Conservation (phyloP, 2,113 vertebrate genomes). For the Saimiri boliviensis region DNA sequence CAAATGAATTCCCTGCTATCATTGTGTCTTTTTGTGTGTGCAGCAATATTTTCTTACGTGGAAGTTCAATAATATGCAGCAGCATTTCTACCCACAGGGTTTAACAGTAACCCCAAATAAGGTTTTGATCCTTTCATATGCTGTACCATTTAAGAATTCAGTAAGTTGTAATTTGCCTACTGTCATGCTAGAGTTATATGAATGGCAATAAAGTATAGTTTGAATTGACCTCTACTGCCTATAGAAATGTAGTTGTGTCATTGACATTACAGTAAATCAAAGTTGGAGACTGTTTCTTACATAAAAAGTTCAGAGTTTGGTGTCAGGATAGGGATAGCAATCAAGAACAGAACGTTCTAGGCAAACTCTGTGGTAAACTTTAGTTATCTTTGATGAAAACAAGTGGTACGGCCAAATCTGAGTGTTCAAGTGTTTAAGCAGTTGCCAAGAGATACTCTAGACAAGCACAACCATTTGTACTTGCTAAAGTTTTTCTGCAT, state of each 20-base stretch:
- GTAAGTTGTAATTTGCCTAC: background rate
- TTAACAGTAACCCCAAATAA: slow-evolving; percentile 66
- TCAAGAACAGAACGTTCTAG: background rate
- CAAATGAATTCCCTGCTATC: slow-evolving; percentile 52
- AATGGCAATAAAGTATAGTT: background rate
- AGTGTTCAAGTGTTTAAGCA: background rate
- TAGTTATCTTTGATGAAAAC: background rate
- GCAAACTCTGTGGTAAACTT: background rate
- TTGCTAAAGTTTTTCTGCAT: background rate
- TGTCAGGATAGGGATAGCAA: background rate
- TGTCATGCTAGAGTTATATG: background rate
- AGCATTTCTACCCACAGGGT: slow-evolving; percentile 1
- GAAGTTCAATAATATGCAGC: slow-evolving; percentile 27
- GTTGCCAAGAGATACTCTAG: fast-evolving
- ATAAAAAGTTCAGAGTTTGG: background rate
- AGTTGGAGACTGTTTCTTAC: background rate
- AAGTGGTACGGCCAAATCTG: background rate
- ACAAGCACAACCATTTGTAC: background rate
- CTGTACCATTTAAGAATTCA: slow-evolving; percentile 64
- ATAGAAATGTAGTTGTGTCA: background rate
- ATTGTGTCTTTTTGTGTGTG: background rate
- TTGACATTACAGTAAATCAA: background rate
- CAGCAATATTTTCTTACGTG: background rate
- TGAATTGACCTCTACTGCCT: background rate
- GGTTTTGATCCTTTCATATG: slow-evolving; percentile 66